These are phyloP conservation scores for Masnerella sp. DNA, from an alignment of 2,888 invertebrate genomes.

Conservation along the genomic window DNA sequence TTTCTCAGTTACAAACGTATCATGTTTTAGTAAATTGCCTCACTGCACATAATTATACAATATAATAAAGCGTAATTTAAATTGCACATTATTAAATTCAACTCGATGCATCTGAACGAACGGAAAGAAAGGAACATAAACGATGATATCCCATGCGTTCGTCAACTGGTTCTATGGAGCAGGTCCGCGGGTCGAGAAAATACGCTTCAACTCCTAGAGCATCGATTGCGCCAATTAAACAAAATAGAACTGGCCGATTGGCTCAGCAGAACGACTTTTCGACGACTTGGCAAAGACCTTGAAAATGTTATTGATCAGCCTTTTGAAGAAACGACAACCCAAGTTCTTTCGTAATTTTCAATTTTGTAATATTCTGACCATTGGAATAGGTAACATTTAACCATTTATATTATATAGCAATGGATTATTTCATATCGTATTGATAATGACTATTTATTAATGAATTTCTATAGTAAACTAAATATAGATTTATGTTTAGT, in stretches of 20 bases:
- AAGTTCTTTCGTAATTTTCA: conserved; percentile 39
- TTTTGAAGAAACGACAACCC: conserved; percentile 66
- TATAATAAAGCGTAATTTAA: conserved; percentile 6
- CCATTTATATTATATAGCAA: too few species aligned
- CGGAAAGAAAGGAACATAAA: conserved; percentile 77
- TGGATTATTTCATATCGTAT: too few species aligned
- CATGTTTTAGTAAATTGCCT: not conserved
- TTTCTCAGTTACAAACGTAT: not conserved
- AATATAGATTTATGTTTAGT: too few species aligned
- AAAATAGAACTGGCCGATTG: conserved; percentile 81
- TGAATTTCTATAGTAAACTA: too few species aligned
- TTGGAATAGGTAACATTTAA: too few species aligned
- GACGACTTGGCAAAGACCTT: conserved; percentile 79
- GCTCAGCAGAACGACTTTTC: conserved; percentile 81
- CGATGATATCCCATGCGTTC: conserved; percentile 79
- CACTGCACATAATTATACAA: conserved; percentile 1
- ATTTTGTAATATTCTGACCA: conserved; percentile 29
- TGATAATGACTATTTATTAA: too few species aligned
- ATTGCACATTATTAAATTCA: conserved; percentile 14
- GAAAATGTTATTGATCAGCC: conserved; percentile 70
- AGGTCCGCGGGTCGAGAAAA: conserved; percentile 80
- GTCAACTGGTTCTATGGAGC: conserved; percentile 82
- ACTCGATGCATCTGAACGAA: conserved; percentile 5
- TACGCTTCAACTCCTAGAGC: conserved; percentile 80
- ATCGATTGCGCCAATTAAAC: conserved; percentile 81